Evolutionary conservation across 2,888 invertebrate genomes (phyloP), one percentile per base, ranked within the genome.

Genomic region (Harpagoxenus sublaevis): DNA sequence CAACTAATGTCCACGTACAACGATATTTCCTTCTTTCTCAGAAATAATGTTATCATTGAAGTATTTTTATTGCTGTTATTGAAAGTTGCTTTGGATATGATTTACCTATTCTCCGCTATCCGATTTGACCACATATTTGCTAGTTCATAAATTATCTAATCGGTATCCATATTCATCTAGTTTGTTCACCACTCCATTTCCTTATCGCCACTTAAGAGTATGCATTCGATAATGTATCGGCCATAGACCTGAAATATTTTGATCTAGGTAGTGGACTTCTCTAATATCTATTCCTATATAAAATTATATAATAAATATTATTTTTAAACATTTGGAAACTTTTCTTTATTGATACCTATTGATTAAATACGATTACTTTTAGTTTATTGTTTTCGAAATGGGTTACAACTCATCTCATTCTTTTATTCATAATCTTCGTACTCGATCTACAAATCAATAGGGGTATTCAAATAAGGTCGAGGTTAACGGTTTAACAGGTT

Each of bases 111-210:
- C 5, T 31, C 4, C 62, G 62, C n/a, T 15, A 53, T 39, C 9
- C 18, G 3, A 0, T 23, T 63, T 48, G 23, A 65, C 51, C 4
- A 9, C 15, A 45, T 77, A 65, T 65, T 51, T 28, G 2, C 15
- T 42, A 23, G 39, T 8, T 66, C 6, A 66, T 66, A 28, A 63
- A 66, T 78, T 28, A 53, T 66, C 8, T 62, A 12, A 74, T 73
- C 6, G n/a, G 23, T 35, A 65, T 55, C 15, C 35, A 48, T 28
- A 53, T 42, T 55, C 53, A 55, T 53, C 12, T 53, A 51, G 5
- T 51, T 39, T 39, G 10, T 18, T 63, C 4, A 51, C 12, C 39
- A 5, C 0, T 66, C 18, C 35, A 63, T 23, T 62, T 77, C 1
- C 0, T 65, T 77, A 77, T 66, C 28, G 28, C 28, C 9, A 51